Base-by-base conservation (phyloP, 2,113 vertebrate genomes). In the Neogobius melanostomus region DNA sequence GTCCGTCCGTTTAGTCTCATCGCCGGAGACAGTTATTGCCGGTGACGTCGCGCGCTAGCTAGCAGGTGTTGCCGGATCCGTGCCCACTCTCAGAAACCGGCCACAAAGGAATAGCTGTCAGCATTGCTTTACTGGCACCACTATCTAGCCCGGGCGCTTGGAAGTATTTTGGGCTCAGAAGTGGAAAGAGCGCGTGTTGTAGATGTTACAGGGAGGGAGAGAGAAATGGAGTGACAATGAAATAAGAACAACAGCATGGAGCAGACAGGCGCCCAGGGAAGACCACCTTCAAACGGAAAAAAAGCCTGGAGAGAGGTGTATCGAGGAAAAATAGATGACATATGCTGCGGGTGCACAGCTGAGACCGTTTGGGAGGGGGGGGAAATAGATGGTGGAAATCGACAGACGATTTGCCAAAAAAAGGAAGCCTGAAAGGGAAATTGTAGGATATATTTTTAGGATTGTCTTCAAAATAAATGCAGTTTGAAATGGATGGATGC, bases 61-160 rank as follows among this genome's bases (percentile, higher is more conserved):
- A 82, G 86, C 89, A 90, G 91, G 88, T 90, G 90, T 82, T 86
- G 74, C 46, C 54, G 85, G 89, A 86, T 66, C 49, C 53, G 51
- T 86, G 85, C 86, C 88, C 75, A 82, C 84, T 86, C 79, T 75
- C 75, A 87, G 82, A 80, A 59, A 79, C 88, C 61, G 75, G 82
- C 83, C 89, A 87, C 87, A 79, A 69, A 87, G 90, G 91, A 91
- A 80, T 87, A 85, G 83, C 87, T 91, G 91, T 91, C 91, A 91
- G 80, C 76, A 66, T 82, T 69, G 76, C 72, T 91, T 59, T 92
- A 89, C 77, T 78, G 82, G 76, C 64, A 11, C 60, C 71, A 80
- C 80, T 84, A 77, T 88, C 80, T 73, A 85, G 77, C 60, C 42
- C 60, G 45, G 45, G 47, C 66, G 63, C 57, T n/a, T 36, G 11